Evolutionary conservation across 2,888 invertebrate genomes (phyloP).

Genomic region (Monoplex corrugatus): DNA sequence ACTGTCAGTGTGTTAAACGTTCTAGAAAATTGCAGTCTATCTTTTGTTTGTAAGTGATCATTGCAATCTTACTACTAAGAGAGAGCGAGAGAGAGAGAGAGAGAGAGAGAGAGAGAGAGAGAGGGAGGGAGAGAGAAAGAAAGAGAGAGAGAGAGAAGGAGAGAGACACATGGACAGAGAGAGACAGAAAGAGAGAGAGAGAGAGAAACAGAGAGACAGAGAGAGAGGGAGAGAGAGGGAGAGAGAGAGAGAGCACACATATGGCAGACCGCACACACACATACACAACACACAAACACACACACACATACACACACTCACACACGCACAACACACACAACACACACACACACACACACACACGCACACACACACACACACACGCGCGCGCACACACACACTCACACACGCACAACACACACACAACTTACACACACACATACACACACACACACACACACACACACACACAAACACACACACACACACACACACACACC

Average conservation of each 20-base stretch:
- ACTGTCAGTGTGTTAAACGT: too few species aligned
- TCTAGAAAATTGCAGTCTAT: too few species aligned
- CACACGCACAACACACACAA: not conserved
- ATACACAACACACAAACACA: not conserved
- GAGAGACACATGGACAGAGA: not conserved
- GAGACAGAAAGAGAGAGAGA: not conserved
- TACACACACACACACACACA: not conserved
- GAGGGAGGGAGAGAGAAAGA: not conserved
- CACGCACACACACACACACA: not conserved
- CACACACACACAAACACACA: not conserved
- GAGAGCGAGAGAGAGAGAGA: not conserved
- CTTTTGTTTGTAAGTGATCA: too few species aligned
- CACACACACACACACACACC: not conserved
- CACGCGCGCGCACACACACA: not conserved
- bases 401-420: not conserved
- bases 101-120: not conserved
- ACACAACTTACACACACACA: not conserved
- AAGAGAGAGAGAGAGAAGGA: not conserved
- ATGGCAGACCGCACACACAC: not conserved
- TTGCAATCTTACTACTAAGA: not conserved
- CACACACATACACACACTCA: not conserved
- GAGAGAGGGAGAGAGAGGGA: slow-evolving; percentile 56
- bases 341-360: not conserved
- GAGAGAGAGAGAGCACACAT: slow-evolving; percentile 41
- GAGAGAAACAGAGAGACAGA: slow-evolving; percentile 9